Evolutionary conservation across 2,888 invertebrate species (phyloP).

Genomic region (Epirrhoe alternata): DNA sequence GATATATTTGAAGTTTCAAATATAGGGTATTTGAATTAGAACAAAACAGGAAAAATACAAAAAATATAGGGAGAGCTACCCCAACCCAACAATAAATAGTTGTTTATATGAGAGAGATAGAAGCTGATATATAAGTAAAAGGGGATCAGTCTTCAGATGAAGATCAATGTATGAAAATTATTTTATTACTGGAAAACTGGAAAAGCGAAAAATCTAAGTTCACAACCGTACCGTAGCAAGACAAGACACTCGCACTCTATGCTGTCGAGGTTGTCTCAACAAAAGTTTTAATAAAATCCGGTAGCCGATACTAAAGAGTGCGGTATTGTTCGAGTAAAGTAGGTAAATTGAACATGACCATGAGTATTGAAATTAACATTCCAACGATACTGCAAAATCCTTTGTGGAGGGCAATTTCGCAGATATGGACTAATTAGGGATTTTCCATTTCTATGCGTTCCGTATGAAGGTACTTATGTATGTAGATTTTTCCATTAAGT

Average conservation of each 20-base stretch:
- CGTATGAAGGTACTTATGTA: conserved; percentile 3
- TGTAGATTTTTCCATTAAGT: conserved; percentile 6
- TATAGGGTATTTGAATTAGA: neutral
- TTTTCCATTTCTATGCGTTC: conserved; percentile 19
- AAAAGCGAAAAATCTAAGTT: no score
- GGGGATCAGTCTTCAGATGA: neutral
- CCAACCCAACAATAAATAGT: neutral
- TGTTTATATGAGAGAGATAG: conserved; percentile 2
- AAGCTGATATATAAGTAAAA: neutral
- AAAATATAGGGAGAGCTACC: neutral
- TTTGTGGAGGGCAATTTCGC: conserved; percentile 28
- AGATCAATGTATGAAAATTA: neutral
- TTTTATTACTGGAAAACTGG: neutral
- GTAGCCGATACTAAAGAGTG: neutral
- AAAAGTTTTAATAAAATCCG: neutral
- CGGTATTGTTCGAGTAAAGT: neutral
- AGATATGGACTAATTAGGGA: conserved; percentile 24
- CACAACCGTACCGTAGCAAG: no score
- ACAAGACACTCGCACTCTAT: no score
- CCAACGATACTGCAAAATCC: conserved; percentile 25
- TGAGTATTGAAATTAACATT: conserved; percentile 27
- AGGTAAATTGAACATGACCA: conserved; percentile 19
- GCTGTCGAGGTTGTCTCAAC: no score
- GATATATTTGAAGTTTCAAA: neutral
- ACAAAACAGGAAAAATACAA: neutral